Percentiles rank a stretch among this genome's conserved stretches.
Evolutionary conservation across 1,140 invertebrate genomes (phyloP).

Genomic region (Drosophila prosaltans): DNA sequence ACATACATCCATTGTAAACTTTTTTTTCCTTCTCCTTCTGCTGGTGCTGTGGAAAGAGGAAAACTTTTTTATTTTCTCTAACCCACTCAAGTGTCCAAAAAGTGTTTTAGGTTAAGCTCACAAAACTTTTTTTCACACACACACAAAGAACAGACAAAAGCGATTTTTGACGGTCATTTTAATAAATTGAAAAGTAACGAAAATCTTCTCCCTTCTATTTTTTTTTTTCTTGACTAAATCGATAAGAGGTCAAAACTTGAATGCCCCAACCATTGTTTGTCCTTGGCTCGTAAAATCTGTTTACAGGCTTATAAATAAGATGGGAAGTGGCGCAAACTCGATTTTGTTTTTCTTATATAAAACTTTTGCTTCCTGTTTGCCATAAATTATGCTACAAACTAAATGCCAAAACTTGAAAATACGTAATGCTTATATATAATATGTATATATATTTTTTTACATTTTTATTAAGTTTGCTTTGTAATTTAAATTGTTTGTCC

Average conservation of each 20-base stretch:
- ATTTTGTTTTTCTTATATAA: conserved; percentile 76
- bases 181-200: conserved; percentile 75
- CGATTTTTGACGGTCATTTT: conserved; percentile 79
- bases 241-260: conserved; percentile 33
- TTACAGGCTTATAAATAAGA: conserved; percentile 78
- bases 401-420: conserved; percentile 48
- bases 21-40: conserved; percentile 10
- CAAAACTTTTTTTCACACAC: conserved; percentile 38
- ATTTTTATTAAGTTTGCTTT: conserved; percentile 80
- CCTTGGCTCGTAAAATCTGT: conserved; percentile 76
- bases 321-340: conserved; percentile 33
- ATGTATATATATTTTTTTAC: conserved; percentile 53
- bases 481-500: conserved; percentile 78
- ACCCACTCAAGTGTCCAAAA: conserved; percentile 64
- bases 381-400: conserved; percentile 76
- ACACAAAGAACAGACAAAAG: conserved; percentile 37
- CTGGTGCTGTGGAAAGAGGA: background rate
- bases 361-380: conserved; percentile 58
- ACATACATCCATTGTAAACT: conserved; percentile 31
- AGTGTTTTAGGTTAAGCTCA: conserved; percentile 72
- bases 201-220: conserved; percentile 18
- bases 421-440: background rate
- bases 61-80: conserved; percentile 27
- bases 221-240: conserved; percentile 16
- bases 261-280: conserved; percentile 41